These are phyloP conservation scores for Dasypus novemcinctus DNA, from an alignment of 2,113 vertebrate species.

Conservation along the genomic window DNA sequence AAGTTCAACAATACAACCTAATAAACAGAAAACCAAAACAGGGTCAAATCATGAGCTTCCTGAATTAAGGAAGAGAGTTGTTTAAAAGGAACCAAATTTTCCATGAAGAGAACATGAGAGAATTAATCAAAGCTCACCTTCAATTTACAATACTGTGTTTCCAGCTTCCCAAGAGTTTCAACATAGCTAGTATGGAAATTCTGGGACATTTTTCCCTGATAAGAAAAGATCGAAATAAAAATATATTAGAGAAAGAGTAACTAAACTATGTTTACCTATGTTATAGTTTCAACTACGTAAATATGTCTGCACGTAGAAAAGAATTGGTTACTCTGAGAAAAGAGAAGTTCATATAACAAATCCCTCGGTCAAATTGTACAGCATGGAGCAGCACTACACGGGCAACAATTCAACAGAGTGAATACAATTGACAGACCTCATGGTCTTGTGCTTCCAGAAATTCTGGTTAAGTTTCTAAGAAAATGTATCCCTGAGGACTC, in stretches of 20 bases:
- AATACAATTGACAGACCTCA: background rate
- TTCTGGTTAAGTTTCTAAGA: conserved; percentile 21
- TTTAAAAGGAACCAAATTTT: background rate
- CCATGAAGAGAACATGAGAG: background rate
- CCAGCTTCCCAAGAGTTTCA: conserved; percentile 94
- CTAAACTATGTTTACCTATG: background rate
- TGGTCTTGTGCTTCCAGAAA: background rate
- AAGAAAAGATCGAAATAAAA: conserved; percentile 40
- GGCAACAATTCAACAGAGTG: background rate
- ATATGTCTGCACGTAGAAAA: background rate
- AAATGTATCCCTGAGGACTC: background rate
- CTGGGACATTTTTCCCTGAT: conserved; percentile 91
- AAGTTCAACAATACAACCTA: conserved; percentile 19
- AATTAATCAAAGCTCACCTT: conserved; percentile 86
- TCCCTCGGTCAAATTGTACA: background rate
- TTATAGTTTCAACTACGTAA: background rate
- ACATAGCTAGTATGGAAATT: conserved; percentile 94
- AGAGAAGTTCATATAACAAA: background rate
- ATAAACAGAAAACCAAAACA: conserved; percentile 43
- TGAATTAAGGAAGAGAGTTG: background rate
- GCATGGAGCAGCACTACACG: background rate
- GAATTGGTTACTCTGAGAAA: background rate
- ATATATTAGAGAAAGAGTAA: background rate
- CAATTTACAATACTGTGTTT: conserved; percentile 96
- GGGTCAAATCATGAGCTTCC: background rate